Evolutionary conservation across 2,113 vertebrate species (phyloP).

Genomic region (Carollia perspicillata): DNA sequence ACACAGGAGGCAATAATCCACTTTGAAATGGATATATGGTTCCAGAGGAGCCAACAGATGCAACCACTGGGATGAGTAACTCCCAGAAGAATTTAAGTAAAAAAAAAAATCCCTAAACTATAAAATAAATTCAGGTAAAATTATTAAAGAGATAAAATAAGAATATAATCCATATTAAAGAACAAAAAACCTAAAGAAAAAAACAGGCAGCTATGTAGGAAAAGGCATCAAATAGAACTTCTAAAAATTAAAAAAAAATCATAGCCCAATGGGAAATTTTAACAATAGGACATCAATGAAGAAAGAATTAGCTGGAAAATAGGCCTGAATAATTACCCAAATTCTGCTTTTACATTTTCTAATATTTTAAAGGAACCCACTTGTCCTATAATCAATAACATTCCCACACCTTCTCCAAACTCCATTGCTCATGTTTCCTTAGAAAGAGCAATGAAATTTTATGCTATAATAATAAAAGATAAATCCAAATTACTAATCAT

Average conservation of each 20-base stretch:
- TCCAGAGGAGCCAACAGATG: background rate
- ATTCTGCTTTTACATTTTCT: background rate
- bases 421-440: background rate
- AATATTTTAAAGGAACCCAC: background rate
- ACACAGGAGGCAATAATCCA: background rate
- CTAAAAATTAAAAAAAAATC: background rate
- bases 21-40: background rate
- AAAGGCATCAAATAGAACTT: background rate
- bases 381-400: background rate
- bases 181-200: background rate
- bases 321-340: background rate
- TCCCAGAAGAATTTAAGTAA: background rate
- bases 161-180: background rate
- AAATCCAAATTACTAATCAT: background rate
- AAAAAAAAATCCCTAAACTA: background rate
- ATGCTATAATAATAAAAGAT: background rate
- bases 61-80: background rate
- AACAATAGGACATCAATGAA: background rate
- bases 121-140: background rate
- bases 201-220: background rate
- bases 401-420: background rate
- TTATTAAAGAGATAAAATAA: constrained; percentile 6
- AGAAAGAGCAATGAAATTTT: background rate
- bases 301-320: background rate
- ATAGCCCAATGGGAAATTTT: background rate